Evolutionary conservation across 2,888 invertebrate species (phyloP).

Genomic region (Oligia strigilis): DNA sequence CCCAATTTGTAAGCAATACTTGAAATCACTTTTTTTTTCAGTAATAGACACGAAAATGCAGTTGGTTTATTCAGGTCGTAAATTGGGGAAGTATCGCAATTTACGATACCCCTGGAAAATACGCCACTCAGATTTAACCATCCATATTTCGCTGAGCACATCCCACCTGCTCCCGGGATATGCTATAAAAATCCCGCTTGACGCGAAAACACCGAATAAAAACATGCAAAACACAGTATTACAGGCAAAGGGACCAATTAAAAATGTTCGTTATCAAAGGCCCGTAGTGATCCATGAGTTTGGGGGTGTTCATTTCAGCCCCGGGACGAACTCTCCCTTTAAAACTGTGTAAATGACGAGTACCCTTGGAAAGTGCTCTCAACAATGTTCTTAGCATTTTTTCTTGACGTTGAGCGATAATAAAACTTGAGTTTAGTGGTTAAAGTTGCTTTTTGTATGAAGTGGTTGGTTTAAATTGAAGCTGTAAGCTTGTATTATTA

Average conservation of each 20-base stretch:
- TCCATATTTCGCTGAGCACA: slow-evolving; percentile 18
- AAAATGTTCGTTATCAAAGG: slow-evolving; percentile 61
- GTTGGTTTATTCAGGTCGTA: slow-evolving; percentile 15
- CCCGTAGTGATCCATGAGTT: slow-evolving; percentile 41
- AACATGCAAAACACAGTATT: slow-evolving; percentile 46
- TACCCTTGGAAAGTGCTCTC: slow-evolving; percentile 30
- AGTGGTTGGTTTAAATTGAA: slow-evolving; percentile 12
- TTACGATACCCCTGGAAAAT: slow-evolving; percentile 4
- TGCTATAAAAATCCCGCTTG: slow-evolving; percentile 37
- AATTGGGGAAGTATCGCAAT: slow-evolving; percentile 22
- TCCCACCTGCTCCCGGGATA: slow-evolving; percentile 30
- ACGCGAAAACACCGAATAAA: slow-evolving; percentile 41
- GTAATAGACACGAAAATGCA: neutral
- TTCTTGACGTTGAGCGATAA: slow-evolving; percentile 32
- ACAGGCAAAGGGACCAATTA: slow-evolving; percentile 55
- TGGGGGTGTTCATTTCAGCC: slow-evolving; percentile 62
- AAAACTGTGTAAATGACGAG: slow-evolving; percentile 48
- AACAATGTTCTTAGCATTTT: slow-evolving; percentile 42
- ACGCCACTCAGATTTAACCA: slow-evolving; percentile 24
- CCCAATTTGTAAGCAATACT: no score
- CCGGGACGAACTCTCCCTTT: slow-evolving; percentile 45
- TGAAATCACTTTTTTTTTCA: neutral
- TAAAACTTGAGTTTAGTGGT: slow-evolving; percentile 14
- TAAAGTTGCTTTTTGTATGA: slow-evolving; percentile 33
- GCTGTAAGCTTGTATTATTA: slow-evolving; percentile 12